These are phyloP conservation scores for Tachina lurida DNA, from an alignment of 2,888 invertebrate species.

Conservation along the genomic window DNA sequence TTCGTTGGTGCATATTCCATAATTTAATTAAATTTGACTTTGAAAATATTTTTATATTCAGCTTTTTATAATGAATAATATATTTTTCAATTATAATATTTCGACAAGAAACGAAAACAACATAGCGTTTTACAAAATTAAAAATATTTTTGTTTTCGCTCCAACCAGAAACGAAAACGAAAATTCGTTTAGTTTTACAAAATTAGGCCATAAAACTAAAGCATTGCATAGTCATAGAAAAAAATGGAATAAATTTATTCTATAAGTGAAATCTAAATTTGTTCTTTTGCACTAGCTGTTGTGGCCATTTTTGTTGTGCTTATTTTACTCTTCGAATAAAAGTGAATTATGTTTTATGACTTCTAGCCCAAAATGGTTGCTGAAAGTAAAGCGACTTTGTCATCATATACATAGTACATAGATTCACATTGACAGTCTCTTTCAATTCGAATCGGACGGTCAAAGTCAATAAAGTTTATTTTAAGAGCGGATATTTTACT, in stretches of 20 bases:
- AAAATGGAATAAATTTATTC: conserved; percentile 29
- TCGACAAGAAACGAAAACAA: no score
- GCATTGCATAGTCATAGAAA: not conserved
- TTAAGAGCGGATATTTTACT: conserved; percentile 65
- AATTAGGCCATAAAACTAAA: no score
- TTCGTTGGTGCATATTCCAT: no score
- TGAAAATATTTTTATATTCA: no score
- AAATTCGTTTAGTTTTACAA: no score
- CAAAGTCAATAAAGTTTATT: conserved; percentile 66
- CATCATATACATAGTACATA: no score
- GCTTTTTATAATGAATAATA: no score
- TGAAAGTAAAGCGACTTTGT: conserved; percentile 66
- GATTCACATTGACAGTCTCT: not conserved
- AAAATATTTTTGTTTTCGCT: no score
- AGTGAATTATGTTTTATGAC: conserved; percentile 69
- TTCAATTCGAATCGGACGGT: conserved; percentile 57
- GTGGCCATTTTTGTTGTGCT: conserved; percentile 43
- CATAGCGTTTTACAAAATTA: no score
- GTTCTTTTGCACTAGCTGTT: conserved; percentile 38
- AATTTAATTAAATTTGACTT: no score
- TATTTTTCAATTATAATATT: no score
- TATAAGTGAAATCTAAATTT: conserved; percentile 63
- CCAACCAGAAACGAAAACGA: no score
- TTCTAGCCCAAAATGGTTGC: conserved; percentile 66
- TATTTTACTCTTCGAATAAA: conserved; percentile 49